These are phyloP conservation scores for Papilio polytes DNA, from an alignment of 1,140 invertebrate genomes.

Conservation along the genomic window DNA sequence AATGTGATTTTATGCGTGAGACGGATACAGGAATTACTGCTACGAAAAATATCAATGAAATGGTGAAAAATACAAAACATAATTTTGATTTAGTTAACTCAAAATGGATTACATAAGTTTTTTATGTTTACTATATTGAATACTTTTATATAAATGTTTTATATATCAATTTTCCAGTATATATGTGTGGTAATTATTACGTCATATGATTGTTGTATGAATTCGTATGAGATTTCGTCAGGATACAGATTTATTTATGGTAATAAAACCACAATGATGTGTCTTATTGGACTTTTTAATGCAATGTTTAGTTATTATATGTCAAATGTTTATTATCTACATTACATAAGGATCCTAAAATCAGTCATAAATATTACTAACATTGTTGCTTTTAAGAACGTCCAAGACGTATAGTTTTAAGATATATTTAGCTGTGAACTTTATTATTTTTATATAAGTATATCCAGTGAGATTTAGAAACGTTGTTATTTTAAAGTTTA, in stretches of 20 bases:
- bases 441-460: slow-evolving; percentile 46
- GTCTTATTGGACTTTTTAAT: neutral
- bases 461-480: slow-evolving; percentile 47
- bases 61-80: neutral
- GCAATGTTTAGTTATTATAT: slow-evolving; percentile 15
- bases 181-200: neutral
- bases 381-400: slow-evolving; percentile 54
- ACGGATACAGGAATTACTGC: slow-evolving; percentile 36
- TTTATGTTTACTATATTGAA: neutral
- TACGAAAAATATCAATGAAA: slow-evolving; percentile 25
- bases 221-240: neutral
- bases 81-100: neutral
- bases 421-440: slow-evolving; percentile 43
- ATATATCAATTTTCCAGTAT: neutral
- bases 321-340: slow-evolving; percentile 32
- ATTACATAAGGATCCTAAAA: slow-evolving; percentile 33
- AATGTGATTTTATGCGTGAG: slow-evolving; percentile 34
- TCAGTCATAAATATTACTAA: slow-evolving; percentile 44
- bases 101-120: slow-evolving; percentile 1
- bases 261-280: neutral
- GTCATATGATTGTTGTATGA: neutral
- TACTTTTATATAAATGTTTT: slow-evolving; percentile 11
- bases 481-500: slow-evolving; percentile 45
- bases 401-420: slow-evolving; percentile 61
- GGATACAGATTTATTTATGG: neutral